phyloP scores from a whole-genome alignment of 2,113 vertebrate species.

The Tinamus guttatus region DNA sequence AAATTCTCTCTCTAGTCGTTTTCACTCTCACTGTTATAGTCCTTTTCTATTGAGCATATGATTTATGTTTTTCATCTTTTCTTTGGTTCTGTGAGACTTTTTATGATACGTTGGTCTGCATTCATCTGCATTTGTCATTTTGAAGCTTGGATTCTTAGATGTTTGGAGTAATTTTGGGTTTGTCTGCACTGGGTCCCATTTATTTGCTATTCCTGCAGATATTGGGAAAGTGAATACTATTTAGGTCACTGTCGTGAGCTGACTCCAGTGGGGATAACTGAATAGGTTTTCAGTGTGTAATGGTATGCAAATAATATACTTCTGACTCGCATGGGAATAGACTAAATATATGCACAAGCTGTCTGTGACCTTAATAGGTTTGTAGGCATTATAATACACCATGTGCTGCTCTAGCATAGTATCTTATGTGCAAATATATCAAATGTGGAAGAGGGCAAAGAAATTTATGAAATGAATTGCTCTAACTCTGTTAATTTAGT shows the following conservation, averaged over 20 bases:
- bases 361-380: constrained; percentile 57
- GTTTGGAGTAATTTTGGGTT: neutral
- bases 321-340: constrained; percentile 20
- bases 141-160: neutral
- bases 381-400: constrained; percentile 25
- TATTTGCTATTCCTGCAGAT: constrained; percentile 46
- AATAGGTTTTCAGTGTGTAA: constrained; percentile 55
- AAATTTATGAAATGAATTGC: neutral
- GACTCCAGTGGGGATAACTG: constrained; percentile 35
- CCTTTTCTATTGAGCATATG: neutral
- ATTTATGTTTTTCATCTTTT: constrained; percentile 9
- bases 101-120: neutral
- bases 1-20: neutral
- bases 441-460: neutral
- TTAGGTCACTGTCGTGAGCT: constrained; percentile 57
- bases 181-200: constrained; percentile 17
- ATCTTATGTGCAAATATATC: neutral
- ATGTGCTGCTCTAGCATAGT: neutral
- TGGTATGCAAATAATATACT: constrained; percentile 67
- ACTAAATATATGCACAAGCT: constrained; percentile 46
- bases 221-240: constrained; percentile 39
- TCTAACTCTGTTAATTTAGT: neutral
- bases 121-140: constrained; percentile 35
- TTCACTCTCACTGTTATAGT: neutral
- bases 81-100: neutral